Evolutionary conservation across 2,113 vertebrate genomes (phyloP).

Genomic region (Corythoichthys haematopterus): DNA sequence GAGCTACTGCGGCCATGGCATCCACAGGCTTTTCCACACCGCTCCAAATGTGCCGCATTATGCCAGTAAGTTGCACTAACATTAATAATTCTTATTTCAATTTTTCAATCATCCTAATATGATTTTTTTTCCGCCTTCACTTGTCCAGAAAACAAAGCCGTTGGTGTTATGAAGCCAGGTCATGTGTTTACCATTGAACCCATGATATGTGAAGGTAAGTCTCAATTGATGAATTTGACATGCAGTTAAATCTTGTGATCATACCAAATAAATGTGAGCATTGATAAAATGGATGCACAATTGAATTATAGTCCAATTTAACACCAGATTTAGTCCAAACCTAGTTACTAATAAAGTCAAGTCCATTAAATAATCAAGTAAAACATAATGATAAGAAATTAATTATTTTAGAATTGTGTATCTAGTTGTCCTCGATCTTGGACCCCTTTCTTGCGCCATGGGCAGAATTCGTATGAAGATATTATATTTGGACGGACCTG

Average conservation of each 20-base stretch:
- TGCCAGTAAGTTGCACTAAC: conserved; percentile 50
- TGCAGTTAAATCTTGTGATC: no score
- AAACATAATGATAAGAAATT: no score
- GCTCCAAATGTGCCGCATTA: conserved; percentile 88
- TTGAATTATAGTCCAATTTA: no score
- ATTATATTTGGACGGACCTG: no score
- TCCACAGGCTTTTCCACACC: conserved; percentile 96
- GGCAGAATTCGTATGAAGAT: no score
- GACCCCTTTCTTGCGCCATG: no score
- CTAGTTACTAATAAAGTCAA: no score
- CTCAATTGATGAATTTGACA: neutral
- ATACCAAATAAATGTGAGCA: neutral
- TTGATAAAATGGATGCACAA: neutral
- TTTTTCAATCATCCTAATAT: neutral
- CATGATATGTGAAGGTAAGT: conserved; percentile 98
- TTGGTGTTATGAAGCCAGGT: conserved; percentile 97
- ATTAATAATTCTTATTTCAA: neutral
- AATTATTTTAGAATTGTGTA: no score
- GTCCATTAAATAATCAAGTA: no score
- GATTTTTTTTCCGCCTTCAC: neutral
- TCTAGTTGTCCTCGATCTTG: no score
- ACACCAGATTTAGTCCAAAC: no score
- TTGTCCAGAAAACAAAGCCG: conserved; percentile 92
- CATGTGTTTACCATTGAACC: conserved; percentile 98
- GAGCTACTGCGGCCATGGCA: conserved; percentile 97